Base-by-base conservation (phyloP, 1,140 invertebrate species). In the Drosophila melanica region DNA sequence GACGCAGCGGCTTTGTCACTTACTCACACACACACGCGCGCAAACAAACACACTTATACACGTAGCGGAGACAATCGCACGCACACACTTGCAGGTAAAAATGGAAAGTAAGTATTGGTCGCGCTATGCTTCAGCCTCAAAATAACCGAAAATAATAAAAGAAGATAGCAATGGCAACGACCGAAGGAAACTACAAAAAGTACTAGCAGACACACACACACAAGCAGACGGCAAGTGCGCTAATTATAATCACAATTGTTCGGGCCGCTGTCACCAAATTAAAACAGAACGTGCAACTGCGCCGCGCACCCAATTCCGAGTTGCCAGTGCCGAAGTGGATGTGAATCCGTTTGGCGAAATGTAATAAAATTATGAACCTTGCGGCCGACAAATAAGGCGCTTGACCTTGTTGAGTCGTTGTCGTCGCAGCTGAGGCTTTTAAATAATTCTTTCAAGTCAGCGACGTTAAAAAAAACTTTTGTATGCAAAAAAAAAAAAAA, bases 381-480 rank as follows among this genome's bases (percentile, higher is more conserved):
- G 73, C 74, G 42, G 68, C 39, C 54, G 70, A 58, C 81, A 60
- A 80, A 89, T 90, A 89, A 89, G 84, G 84, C 74, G 77, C 53
- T 68, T 69, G 84, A 89, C 84, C 84, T 89, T 89, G 84, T 89
- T 89, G 64, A 72, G 73, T 81, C 72, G 64, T 72, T 44, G 68
- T 41, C 14, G 48, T 67, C 50, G 68, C 18, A 4, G 48, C 14
- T 69, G 48, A 37, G 48, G 58, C 69, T 77, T 80, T 71, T 87
- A 54, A 87, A 89, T 79, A 84, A 89, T 87, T 87, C 84, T 87
- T 86, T 84, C 77, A 77, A 80, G 76, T 89, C 63, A 69, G 76
- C 76, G 73, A 76, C 73, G 73, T 67, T 75, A 33, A 89, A 79
- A 51, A 35, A 35, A 27, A 23, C 23, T 65, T 69, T 75, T 75